Percentiles rank a stretch among this genome's conserved stretches.
Evolutionary conservation across 2,888 invertebrate species (phyloP).

Genomic region (Galerucella pusilla): DNA sequence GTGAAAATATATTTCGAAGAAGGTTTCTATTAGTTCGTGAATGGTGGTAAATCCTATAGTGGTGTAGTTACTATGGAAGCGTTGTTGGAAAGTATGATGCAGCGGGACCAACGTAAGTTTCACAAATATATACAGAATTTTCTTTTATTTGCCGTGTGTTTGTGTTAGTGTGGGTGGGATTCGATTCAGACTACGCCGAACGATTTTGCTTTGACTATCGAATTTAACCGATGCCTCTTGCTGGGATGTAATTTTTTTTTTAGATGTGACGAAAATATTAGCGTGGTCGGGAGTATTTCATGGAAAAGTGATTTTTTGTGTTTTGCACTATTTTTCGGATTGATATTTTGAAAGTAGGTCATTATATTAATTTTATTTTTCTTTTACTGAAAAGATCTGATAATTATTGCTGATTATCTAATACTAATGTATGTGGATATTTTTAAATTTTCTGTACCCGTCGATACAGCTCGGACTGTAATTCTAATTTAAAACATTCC

Average conservation of each 20-base stretch:
- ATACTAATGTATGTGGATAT: background rate
- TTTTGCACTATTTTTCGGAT: conserved; percentile 7
- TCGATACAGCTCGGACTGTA: background rate
- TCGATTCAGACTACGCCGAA: conserved; percentile 13
- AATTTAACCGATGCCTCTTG: conserved; percentile 23
- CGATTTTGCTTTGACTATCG: conserved; percentile 22
- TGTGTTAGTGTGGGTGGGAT: conserved; percentile 32
- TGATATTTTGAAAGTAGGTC: conserved; percentile 5
- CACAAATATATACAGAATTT: conserved; percentile 12
- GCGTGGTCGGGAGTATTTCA: conserved; percentile 4
- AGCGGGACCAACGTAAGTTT: conserved; percentile 48
- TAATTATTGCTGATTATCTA: background rate
- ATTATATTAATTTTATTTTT: background rate
- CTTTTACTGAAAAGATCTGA: background rate
- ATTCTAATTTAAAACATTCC: no score
- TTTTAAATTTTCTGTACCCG: background rate
- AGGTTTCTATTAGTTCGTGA: conserved; percentile 14
- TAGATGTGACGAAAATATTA: conserved; percentile 19
- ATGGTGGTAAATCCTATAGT: conserved; percentile 21
- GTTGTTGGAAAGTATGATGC: conserved; percentile 42
- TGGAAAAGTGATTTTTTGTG: conserved; percentile 16
- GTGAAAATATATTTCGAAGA: conserved; percentile 11
- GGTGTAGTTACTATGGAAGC: conserved; percentile 36
- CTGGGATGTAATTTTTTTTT: conserved; percentile 20
- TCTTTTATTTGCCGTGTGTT: conserved; percentile 19